These are phyloP conservation scores for Geophilus truncorum DNA, from an alignment of 2,888 invertebrate genomes.

Conservation along the genomic window DNA sequence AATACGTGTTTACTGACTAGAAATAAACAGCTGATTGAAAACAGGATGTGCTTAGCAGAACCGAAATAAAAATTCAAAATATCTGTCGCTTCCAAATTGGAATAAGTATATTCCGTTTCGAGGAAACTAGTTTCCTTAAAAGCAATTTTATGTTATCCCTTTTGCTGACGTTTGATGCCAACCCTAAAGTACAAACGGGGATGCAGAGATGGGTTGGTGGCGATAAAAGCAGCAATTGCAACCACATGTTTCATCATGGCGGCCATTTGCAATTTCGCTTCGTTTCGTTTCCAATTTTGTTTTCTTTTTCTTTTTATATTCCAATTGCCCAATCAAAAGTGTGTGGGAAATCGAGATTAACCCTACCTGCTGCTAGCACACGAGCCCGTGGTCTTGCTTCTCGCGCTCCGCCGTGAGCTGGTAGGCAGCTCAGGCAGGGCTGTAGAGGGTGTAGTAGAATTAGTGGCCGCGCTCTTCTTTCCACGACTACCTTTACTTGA, in stretches of 20 bases:
- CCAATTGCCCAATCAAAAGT: too few species aligned
- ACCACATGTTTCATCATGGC: too few species aligned
- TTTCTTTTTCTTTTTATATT: too few species aligned
- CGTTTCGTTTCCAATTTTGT: too few species aligned
- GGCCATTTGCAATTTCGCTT: neutral
- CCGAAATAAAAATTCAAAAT: too few species aligned
- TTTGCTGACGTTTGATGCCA: neutral
- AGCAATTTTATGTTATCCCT: neutral
- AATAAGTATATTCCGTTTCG: neutral
- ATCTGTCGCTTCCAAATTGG: neutral
- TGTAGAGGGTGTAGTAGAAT: neutral
- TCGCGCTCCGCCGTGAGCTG: constrained; percentile 38
- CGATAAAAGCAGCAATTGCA: too few species aligned
- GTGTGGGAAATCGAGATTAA: too few species aligned
- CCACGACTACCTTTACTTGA: constrained; percentile 23
- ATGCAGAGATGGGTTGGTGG: too few species aligned
- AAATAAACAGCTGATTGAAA: too few species aligned
- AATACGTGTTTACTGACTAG: neutral
- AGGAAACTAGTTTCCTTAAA: neutral
- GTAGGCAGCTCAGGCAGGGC: constrained; percentile 38
- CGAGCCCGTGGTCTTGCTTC: constrained; percentile 60
- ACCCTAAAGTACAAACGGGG: neutral
- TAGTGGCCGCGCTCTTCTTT: constrained; percentile 6
- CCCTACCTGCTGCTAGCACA: constrained; percentile 59
- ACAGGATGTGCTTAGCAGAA: too few species aligned